These are phyloP conservation scores for Mohoua ochrocephala DNA, from an alignment of 2,113 vertebrate species.

Conservation along the genomic window DNA sequence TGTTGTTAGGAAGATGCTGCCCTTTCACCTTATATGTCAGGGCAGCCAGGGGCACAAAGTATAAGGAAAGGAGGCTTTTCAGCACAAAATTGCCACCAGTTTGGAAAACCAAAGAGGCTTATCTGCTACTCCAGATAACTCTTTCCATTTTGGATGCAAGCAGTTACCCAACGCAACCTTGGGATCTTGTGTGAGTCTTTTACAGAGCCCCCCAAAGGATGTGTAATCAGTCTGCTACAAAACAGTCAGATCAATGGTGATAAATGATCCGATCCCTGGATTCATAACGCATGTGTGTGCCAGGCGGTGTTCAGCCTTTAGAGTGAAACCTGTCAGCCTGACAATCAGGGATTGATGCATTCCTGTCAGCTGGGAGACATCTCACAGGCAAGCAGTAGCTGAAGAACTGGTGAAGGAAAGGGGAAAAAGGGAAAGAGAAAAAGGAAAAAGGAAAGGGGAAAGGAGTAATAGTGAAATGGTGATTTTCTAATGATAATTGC, in stretches of 20 bases:
- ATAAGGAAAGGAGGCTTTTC: conserved; percentile 25
- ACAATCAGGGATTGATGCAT: rapidly evolving
- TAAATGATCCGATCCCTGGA: neutral
- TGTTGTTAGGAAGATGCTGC: neutral
- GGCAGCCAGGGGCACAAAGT: neutral
- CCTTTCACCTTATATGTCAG: neutral
- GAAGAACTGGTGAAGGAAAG: neutral
- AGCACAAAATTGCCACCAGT: neutral
- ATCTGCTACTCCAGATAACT: neutral
- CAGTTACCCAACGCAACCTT: neutral
- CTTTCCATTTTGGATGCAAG: neutral
- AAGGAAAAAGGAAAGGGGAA: neutral
- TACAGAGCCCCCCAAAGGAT: neutral
- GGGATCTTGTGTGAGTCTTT: neutral
- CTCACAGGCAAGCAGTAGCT: neutral
- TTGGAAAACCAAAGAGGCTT: conserved; percentile 10
- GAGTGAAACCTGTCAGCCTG: neutral
- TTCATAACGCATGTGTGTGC: neutral
- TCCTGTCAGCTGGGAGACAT: neutral
- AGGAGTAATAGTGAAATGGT: conserved; percentile 17
- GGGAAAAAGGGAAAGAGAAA: neutral
- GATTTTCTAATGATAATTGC: conserved; percentile 15
- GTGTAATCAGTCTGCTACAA: neutral
- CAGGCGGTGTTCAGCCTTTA: neutral
- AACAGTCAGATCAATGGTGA: neutral